Conservation (phyloP, 2,888 invertebrate genomes). For the Rhagonycha lutea region DNA sequence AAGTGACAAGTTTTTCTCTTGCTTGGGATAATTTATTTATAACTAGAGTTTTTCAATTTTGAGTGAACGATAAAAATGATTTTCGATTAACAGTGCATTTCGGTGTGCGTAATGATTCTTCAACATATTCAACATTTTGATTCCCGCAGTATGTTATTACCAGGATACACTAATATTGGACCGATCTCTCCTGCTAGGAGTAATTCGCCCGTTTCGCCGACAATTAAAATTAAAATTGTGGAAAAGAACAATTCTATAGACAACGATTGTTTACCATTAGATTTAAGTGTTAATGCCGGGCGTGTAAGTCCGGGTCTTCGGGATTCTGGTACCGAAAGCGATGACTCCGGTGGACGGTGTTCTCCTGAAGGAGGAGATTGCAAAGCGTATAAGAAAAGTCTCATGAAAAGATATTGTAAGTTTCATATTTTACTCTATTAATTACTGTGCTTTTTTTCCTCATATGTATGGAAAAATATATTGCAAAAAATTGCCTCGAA, state of each 20-base stretch:
- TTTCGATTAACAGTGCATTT: conserved; percentile 12
- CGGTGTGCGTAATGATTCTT: conserved; percentile 34
- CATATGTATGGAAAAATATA: too few relatives aligned
- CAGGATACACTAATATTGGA: conserved; percentile 30
- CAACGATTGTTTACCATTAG: conserved; percentile 68
- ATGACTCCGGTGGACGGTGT: conserved; percentile 75
- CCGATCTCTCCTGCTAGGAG: conserved; percentile 34
- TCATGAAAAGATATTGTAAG: conserved; percentile 95
- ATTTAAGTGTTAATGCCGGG: conserved; percentile 70
- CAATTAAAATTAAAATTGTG: conserved; percentile 34
- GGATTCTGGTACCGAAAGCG: conserved; percentile 79
- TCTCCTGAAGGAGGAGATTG: conserved; percentile 63
- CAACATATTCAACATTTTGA: conserved; percentile 47
- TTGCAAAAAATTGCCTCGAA: neutral
- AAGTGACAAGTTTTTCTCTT: neutral
- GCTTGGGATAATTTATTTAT: neutral
- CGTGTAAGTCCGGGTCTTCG: conserved; percentile 54
- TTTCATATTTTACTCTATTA: conserved; percentile 44
- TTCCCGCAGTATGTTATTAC: conserved; percentile 34
- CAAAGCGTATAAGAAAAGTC: conserved; percentile 85
- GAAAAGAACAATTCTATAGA: conserved; percentile 36
- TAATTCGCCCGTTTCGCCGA: conserved; percentile 33
- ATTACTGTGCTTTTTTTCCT: neutral
- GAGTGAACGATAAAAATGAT: neutral
- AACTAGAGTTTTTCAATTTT: neutral